Conservation (phyloP, 2,888 invertebrate genomes). For the Linnaemya vulpina region DNA sequence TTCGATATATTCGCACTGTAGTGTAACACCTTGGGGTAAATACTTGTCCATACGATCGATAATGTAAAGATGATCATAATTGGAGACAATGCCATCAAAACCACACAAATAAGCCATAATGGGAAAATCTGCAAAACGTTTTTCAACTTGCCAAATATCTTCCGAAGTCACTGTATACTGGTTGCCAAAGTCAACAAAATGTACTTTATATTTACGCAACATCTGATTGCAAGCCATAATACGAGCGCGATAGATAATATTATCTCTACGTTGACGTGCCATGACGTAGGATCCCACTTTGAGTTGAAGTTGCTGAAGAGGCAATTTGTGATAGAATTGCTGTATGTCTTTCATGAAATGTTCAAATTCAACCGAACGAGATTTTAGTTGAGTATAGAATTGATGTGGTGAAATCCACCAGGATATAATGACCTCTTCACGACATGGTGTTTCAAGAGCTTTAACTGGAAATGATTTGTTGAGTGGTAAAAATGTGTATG, state of each 20-base stretch:
- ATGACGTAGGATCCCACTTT: slow-evolving; percentile 87
- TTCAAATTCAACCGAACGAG: slow-evolving; percentile 85
- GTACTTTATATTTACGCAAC: slow-evolving; percentile 86
- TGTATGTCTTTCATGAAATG: slow-evolving; percentile 89
- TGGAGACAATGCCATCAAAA: slow-evolving; percentile 86
- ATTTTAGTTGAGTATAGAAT: slow-evolving; percentile 87
- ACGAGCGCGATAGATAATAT: slow-evolving; percentile 88
- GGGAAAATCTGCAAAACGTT: slow-evolving; percentile 86
- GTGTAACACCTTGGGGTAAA: slow-evolving; percentile 78
- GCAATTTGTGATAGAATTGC: slow-evolving; percentile 85
- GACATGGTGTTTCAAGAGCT: slow-evolving; percentile 84
- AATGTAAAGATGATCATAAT: slow-evolving; percentile 83
- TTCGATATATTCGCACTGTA: slow-evolving; percentile 79
- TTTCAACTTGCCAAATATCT: slow-evolving; percentile 89
- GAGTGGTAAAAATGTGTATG: slow-evolving; percentile 83
- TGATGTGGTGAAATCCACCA: slow-evolving; percentile 90
- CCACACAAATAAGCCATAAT: slow-evolving; percentile 89
- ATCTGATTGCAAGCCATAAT: slow-evolving; percentile 85
- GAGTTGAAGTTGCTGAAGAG: slow-evolving; percentile 79
- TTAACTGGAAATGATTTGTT: slow-evolving; percentile 84
- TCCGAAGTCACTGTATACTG: slow-evolving; percentile 86
- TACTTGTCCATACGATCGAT: slow-evolving; percentile 81
- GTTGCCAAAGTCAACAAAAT: slow-evolving; percentile 91
- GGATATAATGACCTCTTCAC: slow-evolving; percentile 86
- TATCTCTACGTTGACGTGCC: slow-evolving; percentile 88